phyloP scores from a whole-genome alignment of 92 coral and sea anemone species.

The Epizoanthus illoricatus region DNA sequence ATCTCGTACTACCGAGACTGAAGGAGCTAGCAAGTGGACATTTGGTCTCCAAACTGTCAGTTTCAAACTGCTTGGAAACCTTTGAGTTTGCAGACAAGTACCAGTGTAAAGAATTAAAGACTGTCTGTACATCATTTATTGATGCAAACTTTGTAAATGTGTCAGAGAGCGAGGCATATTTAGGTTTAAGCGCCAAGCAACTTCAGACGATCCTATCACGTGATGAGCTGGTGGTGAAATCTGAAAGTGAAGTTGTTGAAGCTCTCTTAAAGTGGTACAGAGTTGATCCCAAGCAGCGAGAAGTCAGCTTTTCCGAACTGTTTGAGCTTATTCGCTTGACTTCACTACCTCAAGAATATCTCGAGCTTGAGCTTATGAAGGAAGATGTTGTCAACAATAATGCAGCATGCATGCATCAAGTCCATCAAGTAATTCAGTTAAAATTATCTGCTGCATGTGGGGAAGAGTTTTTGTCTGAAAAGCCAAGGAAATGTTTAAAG shows the following conservation, averaged over 20 bases:
- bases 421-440: slow-evolving; percentile 63
- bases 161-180: slow-evolving; percentile 74
- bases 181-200: slow-evolving; percentile 57
- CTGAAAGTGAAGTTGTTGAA: slow-evolving; percentile 80
- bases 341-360: slow-evolving; percentile 67
- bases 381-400: slow-evolving; percentile 65
- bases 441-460: slow-evolving; percentile 60
- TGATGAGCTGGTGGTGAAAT: slow-evolving; percentile 65
- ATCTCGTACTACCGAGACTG: slow-evolving; percentile 64
- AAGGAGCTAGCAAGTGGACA: slow-evolving; percentile 73
- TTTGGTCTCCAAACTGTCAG: slow-evolving; percentile 65
- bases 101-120: slow-evolving; percentile 66
- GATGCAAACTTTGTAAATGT: slow-evolving; percentile 76
- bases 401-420: slow-evolving; percentile 60
- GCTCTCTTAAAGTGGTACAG: slow-evolving; percentile 79
- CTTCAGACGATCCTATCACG: slow-evolving; percentile 70
- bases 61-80: slow-evolving; percentile 76
- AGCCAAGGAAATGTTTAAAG: slow-evolving; percentile 53
- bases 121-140: slow-evolving; percentile 64
- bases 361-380: slow-evolving; percentile 62
- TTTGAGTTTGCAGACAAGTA: slow-evolving; percentile 78
- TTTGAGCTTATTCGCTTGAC: slow-evolving; percentile 66
- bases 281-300: slow-evolving; percentile 57
- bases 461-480: slow-evolving; percentile 32
- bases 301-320: slow-evolving; percentile 48